These are phyloP conservation scores for Drosophila nikananu DNA, from an alignment of 1,140 invertebrate species.

Conservation along the genomic window DNA sequence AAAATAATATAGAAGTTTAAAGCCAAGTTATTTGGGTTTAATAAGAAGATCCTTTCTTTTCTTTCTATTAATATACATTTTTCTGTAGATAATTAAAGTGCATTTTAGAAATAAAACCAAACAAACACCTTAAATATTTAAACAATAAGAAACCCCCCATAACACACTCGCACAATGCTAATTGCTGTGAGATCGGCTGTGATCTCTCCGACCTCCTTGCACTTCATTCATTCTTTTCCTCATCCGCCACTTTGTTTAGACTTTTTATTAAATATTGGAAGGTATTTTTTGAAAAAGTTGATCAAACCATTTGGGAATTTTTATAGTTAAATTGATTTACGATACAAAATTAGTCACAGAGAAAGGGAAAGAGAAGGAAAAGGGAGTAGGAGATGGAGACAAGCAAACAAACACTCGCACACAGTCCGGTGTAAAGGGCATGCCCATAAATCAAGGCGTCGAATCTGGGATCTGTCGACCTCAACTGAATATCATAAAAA, in stretches of 20 bases:
- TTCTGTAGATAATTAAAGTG: background rate
- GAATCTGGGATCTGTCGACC: constrained; percentile 36
- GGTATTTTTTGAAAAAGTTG: constrained; percentile 32
- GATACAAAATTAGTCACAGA: constrained; percentile 78
- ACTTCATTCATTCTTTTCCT: constrained; percentile 2
- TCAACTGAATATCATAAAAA: constrained; percentile 62
- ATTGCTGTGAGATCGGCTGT: constrained; percentile 62
- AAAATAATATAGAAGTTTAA: background rate
- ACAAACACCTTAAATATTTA: background rate
- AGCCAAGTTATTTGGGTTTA: background rate
- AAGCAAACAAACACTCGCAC: constrained; percentile 24
- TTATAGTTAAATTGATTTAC: constrained; percentile 81
- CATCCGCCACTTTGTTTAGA: constrained; percentile 42
- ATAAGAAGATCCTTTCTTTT: background rate
- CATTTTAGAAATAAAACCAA: background rate
- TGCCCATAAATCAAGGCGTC: constrained; percentile 71
- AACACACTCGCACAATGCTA: constrained; percentile 46
- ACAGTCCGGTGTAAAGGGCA: constrained; percentile 18
- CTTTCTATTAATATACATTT: background rate
- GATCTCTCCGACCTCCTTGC: background rate
- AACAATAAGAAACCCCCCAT: constrained; percentile 10
- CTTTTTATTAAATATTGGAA: constrained; percentile 52
- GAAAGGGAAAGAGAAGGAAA: constrained; percentile 40
- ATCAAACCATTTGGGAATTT: constrained; percentile 58
- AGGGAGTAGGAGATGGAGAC: constrained; percentile 17